phyloP scores from a whole-genome alignment of 1,140 invertebrate species.

The Cotesia chilonis region DNA sequence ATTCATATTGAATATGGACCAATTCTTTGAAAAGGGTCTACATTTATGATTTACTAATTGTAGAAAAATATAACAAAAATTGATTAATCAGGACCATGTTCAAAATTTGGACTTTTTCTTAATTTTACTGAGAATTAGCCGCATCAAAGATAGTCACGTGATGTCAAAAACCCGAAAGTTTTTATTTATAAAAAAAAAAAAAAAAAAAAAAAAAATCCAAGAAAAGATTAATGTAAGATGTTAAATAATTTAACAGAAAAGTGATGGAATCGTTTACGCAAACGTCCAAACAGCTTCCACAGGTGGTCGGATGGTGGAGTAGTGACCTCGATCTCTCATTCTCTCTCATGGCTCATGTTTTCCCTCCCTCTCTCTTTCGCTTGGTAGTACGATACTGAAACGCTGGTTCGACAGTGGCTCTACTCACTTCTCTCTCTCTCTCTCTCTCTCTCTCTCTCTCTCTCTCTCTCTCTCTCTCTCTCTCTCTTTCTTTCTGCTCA shows the following conservation, averaged over 20 bases:
- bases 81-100: too few species aligned
- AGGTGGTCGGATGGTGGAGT: constrained; percentile 61
- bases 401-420: too few species aligned
- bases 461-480: neutral
- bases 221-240: neutral
- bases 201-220: neutral
- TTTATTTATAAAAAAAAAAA: neutral
- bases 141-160: too few species aligned
- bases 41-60: too few species aligned
- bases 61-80: too few species aligned
- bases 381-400: too few species aligned
- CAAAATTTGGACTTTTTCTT: too few species aligned
- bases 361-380: constrained; percentile 16
- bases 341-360: constrained; percentile 16
- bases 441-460: neutral
- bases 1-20: too few species aligned
- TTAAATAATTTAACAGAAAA: constrained; percentile 48
- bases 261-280: constrained; percentile 47
- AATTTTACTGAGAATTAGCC: too few species aligned
- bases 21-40: too few species aligned
- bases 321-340: constrained; percentile 48
- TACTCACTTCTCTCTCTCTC: neutral
- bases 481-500: neutral
- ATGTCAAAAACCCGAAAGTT: too few species aligned
- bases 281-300: constrained; percentile 50